phyloP scores from a whole-genome alignment of 2,888 invertebrate genomes.

The Spicauda simplicius region DNA sequence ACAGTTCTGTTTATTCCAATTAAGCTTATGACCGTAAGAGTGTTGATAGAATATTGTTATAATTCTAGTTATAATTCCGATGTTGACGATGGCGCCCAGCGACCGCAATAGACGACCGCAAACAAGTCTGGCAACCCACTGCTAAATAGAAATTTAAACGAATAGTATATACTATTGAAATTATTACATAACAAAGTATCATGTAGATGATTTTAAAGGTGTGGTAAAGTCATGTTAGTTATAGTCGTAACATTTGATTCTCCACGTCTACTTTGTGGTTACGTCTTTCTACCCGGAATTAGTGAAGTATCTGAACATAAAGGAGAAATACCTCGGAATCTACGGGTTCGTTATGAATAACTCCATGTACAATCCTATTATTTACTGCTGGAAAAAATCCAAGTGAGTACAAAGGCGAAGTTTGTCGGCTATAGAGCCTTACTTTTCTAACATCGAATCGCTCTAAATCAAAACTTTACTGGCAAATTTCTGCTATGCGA shows the following conservation, averaged over 20 bases:
- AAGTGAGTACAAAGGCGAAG: constrained; percentile 87
- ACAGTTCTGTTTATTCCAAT: too few relatives aligned
- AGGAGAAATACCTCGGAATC: constrained; percentile 95
- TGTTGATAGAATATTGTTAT: too few relatives aligned
- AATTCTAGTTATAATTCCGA: too few relatives aligned
- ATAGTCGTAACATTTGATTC: constrained; percentile 98
- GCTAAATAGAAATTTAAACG: too few relatives aligned
- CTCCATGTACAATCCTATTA: constrained; percentile 98
- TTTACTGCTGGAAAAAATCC: constrained; percentile 99
- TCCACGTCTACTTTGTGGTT: constrained; percentile 96
- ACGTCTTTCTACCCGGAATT: constrained; percentile 92
- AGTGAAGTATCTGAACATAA: constrained; percentile 90
- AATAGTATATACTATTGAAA: too few relatives aligned
- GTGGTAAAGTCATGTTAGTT: too few relatives aligned
- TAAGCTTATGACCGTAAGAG: neutral
- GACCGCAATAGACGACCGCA: too few relatives aligned
- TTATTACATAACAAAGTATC: too few relatives aligned
- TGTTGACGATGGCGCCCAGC: too few relatives aligned
- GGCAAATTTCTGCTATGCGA: neutral
- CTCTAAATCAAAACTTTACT: neutral
- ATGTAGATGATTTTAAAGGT: too few relatives aligned
- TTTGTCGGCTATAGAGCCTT: neutral
- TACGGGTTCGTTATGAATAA: constrained; percentile 99
- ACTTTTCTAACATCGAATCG: neutral
- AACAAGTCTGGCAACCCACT: too few relatives aligned